Conservation (phyloP, 2,888 invertebrate species). For the Mamestra brassicae region DNA sequence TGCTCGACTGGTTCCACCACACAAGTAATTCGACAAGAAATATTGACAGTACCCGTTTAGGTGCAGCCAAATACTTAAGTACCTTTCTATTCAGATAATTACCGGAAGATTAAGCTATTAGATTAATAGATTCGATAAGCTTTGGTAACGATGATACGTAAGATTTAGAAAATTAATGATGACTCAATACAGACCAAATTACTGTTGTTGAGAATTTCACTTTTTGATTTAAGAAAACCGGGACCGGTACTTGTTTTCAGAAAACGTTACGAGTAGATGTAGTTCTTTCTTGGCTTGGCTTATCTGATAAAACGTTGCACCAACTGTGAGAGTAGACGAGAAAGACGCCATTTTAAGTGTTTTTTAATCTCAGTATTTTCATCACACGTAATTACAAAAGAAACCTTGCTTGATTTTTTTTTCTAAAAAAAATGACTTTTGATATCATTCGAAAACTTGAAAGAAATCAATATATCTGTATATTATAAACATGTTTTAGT, state of each 20-base stretch:
- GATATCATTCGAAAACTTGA: neutral
- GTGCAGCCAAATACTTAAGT: constrained; percentile 63
- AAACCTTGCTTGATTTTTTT: neutral
- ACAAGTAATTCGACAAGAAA: constrained; percentile 77
- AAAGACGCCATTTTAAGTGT: no score
- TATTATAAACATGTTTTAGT: constrained; percentile 33
- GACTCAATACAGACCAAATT: constrained; percentile 42
- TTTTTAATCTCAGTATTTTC: neutral
- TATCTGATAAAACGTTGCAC: neutral
- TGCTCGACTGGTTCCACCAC: constrained; percentile 78
- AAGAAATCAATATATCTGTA: constrained; percentile 22
- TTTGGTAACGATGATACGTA: constrained; percentile 59
- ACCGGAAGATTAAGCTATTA: constrained; percentile 64
- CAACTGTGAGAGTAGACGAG: neutral
- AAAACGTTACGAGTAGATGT: neutral
- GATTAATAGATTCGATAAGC: constrained; percentile 66
- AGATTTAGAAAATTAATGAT: constrained; percentile 60
- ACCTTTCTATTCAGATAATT: constrained; percentile 66
- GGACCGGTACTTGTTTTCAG: neutral
- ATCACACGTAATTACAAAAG: neutral
- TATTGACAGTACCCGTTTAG: constrained; percentile 69
- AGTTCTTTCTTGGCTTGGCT: neutral
- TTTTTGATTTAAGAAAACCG: constrained; percentile 25
- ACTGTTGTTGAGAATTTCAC: constrained; percentile 46
- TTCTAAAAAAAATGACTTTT: neutral